phyloP scores from a whole-genome alignment of 2,888 invertebrate species.

The Clistopyga incitator region DNA sequence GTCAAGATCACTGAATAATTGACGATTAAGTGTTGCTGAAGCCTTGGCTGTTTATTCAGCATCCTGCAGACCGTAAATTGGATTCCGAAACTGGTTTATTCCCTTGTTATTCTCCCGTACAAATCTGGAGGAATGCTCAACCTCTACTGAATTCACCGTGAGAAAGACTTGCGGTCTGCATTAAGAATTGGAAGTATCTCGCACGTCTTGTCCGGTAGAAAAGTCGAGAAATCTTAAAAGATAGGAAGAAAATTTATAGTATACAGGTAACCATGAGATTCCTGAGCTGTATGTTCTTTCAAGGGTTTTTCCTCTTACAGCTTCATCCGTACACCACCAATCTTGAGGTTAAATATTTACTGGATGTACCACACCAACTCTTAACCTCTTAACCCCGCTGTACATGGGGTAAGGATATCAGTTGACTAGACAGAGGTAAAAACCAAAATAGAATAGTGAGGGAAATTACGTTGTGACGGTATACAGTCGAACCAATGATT shows the following conservation, averaged over 20 bases:
- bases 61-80: neutral
- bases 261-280: conserved; percentile 39
- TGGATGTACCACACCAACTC: conserved; percentile 22
- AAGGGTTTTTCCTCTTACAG: conserved; percentile 26
- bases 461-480: neutral
- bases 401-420: conserved; percentile 23
- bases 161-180: conserved; percentile 39
- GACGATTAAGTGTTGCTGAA: neutral
- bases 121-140: conserved; percentile 5
- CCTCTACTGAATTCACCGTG: conserved; percentile 16
- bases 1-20: neutral
- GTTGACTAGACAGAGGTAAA: conserved; percentile 17
- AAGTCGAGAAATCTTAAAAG: conserved; percentile 15
- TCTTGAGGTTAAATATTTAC: conserved; percentile 52
- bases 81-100: neutral
- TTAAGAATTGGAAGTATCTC: conserved; percentile 37
- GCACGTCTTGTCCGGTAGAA: conserved; percentile 27
- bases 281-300: conserved; percentile 25
- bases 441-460: neutral
- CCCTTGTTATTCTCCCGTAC: neutral
- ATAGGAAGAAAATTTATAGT: conserved; percentile 1
- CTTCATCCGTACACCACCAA: conserved; percentile 37
- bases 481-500: neutral
- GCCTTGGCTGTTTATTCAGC: neutral
- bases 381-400: conserved; percentile 10